Evolutionary conservation across 1,140 invertebrate genomes (phyloP).

Genomic region (Steinernema feltiae): DNA sequence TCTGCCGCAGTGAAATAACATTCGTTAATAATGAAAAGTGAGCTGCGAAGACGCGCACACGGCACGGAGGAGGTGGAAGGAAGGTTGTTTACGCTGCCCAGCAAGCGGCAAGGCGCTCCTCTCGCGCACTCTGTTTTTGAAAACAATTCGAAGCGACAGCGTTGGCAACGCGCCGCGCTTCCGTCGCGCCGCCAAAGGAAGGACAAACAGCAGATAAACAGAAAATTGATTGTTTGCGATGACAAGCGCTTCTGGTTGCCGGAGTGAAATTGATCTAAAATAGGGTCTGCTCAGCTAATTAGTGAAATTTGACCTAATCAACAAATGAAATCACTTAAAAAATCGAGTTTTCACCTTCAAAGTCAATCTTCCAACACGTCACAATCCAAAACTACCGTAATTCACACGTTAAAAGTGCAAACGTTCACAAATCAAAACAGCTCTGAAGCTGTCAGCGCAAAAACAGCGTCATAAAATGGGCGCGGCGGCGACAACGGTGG

Average conservation of each 20-base stretch:
- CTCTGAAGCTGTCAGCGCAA: no score
- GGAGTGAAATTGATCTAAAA: background rate
- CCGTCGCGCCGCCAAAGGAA: background rate
- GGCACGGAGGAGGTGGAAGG: background rate
- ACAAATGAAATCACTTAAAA: no score
- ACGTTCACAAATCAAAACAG: background rate
- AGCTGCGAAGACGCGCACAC: background rate
- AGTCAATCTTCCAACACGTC: background rate
- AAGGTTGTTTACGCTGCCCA: constrained; percentile 3
- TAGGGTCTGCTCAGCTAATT: background rate
- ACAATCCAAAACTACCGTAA: no score
- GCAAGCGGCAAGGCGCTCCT: background rate
- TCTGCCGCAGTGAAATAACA: background rate
- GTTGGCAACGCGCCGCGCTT: background rate
- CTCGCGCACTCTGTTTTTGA: background rate
- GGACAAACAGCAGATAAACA: background rate
- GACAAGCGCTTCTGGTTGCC: background rate
- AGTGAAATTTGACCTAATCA: background rate
- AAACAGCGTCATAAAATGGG: background rate
- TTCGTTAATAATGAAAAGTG: background rate
- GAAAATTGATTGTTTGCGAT: background rate
- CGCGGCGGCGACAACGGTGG: background rate
- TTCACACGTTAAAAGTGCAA: no score
- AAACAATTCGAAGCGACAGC: background rate
- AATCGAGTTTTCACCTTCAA: no score